phyloP scores from a whole-genome alignment of 2,797 vertebrate genomes.

The Lycodopsis pacificus region DNA sequence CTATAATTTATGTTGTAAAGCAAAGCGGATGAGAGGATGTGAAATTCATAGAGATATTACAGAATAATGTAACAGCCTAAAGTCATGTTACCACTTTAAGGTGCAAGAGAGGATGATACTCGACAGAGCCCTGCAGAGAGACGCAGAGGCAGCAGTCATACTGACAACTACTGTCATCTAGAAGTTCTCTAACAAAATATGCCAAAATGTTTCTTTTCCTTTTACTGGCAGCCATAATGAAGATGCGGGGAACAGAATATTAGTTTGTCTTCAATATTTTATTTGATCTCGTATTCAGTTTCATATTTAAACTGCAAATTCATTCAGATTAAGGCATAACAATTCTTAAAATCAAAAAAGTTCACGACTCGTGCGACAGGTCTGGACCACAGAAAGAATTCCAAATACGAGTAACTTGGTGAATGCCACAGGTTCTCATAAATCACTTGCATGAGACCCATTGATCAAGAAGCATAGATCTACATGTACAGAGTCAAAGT shows the following conservation, averaged over 20 bases:
- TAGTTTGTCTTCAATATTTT: constrained; percentile 7
- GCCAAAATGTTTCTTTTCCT: too few species aligned
- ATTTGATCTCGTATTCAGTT: constrained; percentile 12
- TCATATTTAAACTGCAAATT: constrained; percentile 1
- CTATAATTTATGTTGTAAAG: too few species aligned
- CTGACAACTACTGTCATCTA: too few species aligned
- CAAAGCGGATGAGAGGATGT: too few species aligned
- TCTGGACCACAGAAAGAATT: background rate
- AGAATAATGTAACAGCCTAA: too few species aligned
- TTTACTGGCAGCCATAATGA: background rate
- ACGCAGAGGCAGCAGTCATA: too few species aligned
- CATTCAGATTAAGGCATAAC: constrained; percentile 25
- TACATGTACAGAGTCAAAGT: background rate
- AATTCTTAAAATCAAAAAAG: background rate
- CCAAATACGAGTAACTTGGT: background rate
- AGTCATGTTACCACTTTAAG: too few species aligned
- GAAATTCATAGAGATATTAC: too few species aligned
- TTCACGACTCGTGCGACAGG: background rate
- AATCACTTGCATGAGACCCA: background rate
- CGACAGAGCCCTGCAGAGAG: too few species aligned
- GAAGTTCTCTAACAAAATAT: too few species aligned
- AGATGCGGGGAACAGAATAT: background rate
- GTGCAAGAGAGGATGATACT: too few species aligned
- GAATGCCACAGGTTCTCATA: background rate
- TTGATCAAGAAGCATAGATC: constrained; percentile 7